Conservation (phyloP, 2,888 invertebrate genomes). For the Candidula unifasciata region DNA sequence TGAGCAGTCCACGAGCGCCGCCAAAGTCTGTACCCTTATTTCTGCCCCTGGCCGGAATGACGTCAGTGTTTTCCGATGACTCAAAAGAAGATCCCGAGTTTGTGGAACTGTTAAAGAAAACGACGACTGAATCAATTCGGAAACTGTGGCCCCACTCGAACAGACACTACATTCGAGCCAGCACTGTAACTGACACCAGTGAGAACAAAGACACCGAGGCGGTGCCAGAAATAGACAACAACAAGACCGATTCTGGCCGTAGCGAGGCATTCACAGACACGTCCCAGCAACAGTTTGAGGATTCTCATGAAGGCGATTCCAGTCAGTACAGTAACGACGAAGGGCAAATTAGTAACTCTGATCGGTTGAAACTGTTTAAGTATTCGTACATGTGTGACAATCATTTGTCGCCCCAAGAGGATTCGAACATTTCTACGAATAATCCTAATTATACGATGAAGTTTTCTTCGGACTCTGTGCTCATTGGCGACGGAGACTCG, state of each 20-base stretch:
- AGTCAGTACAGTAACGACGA: slow-evolving; percentile 1
- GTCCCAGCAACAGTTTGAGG: background rate
- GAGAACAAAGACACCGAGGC: slow-evolving; percentile 15
- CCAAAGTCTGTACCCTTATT: slow-evolving; percentile 40
- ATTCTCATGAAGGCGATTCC: background rate
- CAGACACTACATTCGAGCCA: slow-evolving; percentile 28
- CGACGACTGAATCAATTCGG: slow-evolving; percentile 50
- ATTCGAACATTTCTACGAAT: slow-evolving; percentile 15
- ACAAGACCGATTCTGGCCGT: background rate
- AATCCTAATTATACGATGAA: slow-evolving; percentile 34
- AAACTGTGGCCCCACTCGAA: slow-evolving; percentile 44
- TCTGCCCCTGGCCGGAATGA: slow-evolving; percentile 47
- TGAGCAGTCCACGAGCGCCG: slow-evolving; percentile 21
- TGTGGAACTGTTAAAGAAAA: slow-evolving; percentile 44
- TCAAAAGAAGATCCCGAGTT: slow-evolving; percentile 47
- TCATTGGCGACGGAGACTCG: slow-evolving; percentile 37
- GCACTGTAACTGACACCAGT: background rate
- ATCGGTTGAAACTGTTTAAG: slow-evolving; percentile 11
- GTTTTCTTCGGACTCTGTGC: slow-evolving; percentile 28
- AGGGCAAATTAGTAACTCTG: background rate
- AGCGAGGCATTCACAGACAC: slow-evolving; percentile 17
- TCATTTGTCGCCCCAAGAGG: background rate
- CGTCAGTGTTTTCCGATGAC: slow-evolving; percentile 49
- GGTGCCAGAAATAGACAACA: slow-evolving; percentile 9
- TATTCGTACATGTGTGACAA: slow-evolving; percentile 30